Evolutionary conservation across 53 echinoderm and acorn worm genomes (phyloP).

Genomic region (Henricia sp.): DNA sequence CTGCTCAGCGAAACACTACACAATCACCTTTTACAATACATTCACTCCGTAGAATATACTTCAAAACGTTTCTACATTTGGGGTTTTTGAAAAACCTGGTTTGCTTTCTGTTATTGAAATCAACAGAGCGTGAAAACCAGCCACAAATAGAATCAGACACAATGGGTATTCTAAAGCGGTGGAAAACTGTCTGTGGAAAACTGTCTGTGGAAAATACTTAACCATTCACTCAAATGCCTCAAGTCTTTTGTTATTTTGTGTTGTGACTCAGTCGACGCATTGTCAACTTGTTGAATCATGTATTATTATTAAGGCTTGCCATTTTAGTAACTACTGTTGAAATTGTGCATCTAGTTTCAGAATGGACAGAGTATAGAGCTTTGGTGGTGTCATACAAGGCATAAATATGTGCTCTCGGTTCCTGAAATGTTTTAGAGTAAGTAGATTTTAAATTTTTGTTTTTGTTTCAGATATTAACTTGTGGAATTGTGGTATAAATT

Average conservation of each 20-base stretch:
- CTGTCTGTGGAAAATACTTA: conserved; percentile 1
- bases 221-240: neutral
- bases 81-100: no score
- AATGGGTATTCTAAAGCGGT: no score
- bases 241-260: neutral
- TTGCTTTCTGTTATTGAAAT: no score
- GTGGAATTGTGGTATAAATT: neutral
- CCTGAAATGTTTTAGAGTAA: conserved; percentile 38
- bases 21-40: no score
- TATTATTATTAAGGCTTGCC: neutral
- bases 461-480: neutral
- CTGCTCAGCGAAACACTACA: no score
- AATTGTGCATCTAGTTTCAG: neutral
- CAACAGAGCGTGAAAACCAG: no score
- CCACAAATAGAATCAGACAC: no score
- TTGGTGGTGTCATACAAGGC: neutral
- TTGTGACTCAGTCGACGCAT: neutral
- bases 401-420: conserved; percentile 27
- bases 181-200: no score
- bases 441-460: neutral
- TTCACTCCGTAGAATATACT: no score
- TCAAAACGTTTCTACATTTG: no score
- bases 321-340: neutral
- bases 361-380: neutral
- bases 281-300: conserved; percentile 12